A percentile compares a stretch with the other conserved stretches of the same genome.
phyloP scores from a whole-genome alignment of 2,888 invertebrate genomes.

The Sipha maydis region DNA sequence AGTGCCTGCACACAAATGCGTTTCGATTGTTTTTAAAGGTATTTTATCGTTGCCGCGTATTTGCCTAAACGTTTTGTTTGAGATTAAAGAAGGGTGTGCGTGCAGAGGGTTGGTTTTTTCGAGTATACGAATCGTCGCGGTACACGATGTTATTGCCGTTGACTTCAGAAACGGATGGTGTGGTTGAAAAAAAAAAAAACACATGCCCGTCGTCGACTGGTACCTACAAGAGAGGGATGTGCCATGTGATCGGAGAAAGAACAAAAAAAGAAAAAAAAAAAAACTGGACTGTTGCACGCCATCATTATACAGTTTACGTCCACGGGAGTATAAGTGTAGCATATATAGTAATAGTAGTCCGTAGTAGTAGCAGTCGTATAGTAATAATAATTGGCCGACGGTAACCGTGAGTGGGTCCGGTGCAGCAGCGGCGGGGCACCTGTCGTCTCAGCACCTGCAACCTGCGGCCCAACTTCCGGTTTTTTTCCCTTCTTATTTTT shows the following conservation, averaged over 20 bases:
- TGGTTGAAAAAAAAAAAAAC: background rate
- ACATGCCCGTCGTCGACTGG: background rate
- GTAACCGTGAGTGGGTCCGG: conserved; percentile 39
- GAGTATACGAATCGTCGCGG: too few species aligned
- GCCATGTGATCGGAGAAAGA: conserved; percentile 30
- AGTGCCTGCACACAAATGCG: too few species aligned
- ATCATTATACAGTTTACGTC: conserved; percentile 25
- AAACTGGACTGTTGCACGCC: conserved; percentile 55
- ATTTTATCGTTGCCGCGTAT: too few species aligned
- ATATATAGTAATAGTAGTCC: background rate
- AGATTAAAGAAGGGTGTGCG: too few species aligned
- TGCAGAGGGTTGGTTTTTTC: too few species aligned
- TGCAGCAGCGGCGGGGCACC: conserved; percentile 49
- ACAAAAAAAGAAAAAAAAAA: conserved; percentile 26
- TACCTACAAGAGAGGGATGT: conserved; percentile 20
- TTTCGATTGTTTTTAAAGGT: too few species aligned
- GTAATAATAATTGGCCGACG: conserved; percentile 36
- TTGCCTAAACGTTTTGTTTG: too few species aligned
- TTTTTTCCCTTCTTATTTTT: conserved; percentile 5
- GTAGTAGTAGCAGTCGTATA: conserved; percentile 5
- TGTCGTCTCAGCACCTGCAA: conserved; percentile 61
- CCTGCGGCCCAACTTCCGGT: conserved; percentile 60
- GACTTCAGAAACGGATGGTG: background rate
- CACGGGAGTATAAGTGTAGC: background rate
- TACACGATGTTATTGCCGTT: too few species aligned